Evolutionary conservation across 30 jellyfish, hydroid and myxozoan species (phyloP), one percentile per base, ranked within the genome.

Genomic region (Catostylus mosaicus): DNA sequence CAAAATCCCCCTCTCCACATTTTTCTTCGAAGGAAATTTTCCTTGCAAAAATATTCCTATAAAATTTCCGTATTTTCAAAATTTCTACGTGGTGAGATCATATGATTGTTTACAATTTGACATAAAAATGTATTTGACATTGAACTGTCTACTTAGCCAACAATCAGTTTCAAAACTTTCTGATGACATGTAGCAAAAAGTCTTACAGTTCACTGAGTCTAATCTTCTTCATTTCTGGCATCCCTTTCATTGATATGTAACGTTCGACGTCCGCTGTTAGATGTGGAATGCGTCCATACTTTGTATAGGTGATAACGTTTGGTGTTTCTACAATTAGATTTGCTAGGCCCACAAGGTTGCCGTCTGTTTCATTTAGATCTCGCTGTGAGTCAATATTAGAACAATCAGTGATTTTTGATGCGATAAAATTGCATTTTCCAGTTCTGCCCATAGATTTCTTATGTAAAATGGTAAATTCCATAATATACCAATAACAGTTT

Each of bases 231-330:
- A 54, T 2, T 14, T 14, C 40, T 30, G 71, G 68, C n/a, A 19
- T 29, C 23, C 65, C 36, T 23, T 11, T n/a, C 20, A 48, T 37
- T 82, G 86, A 51, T 30, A 57, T 33, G 65, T 14, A 82, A 54
- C 47, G 78, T 32, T 74, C 86, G 23, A 48, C 85, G 45, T 90
- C 96, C 46, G 50, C 78, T 20, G 90, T 84, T 59, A 92, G 38
- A 35, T 92, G 94, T 1, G 98, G 98, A 19, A 86, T 76, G 0
- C 83, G 87, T 12, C 98, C 98, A 37, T 85, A 89, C 27, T 90
- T 75, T 9, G 96, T 38, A 35, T 85, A 92, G 1, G 56, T 61
- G n/a, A 92, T 46, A 59, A 77, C 66, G 30, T 94, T 79, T 18
- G 96, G 98, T 0, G 88, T 75, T 19, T 68, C 88, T 6, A 86